phyloP scores from a whole-genome alignment of 2,113 vertebrate genomes.

The Pheucticus melanocephalus region DNA sequence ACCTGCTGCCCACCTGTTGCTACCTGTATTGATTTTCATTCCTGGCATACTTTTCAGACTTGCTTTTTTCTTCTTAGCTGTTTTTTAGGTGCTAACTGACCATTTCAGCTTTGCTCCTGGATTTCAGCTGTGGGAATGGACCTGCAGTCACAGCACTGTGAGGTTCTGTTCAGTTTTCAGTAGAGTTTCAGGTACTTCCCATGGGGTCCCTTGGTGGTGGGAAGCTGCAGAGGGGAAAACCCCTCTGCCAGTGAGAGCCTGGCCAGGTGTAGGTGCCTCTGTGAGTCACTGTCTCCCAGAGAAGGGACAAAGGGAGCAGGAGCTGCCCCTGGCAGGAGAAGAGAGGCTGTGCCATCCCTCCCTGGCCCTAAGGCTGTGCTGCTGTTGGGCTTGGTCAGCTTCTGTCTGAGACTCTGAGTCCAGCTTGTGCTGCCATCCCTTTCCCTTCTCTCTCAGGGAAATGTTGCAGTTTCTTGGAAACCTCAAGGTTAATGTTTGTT shows the following conservation, averaged over 20 bases:
- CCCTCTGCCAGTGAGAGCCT: background rate
- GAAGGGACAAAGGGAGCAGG: background rate
- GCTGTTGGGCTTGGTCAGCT: background rate
- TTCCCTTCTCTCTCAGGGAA: background rate
- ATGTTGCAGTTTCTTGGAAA: background rate
- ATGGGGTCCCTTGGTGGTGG: background rate
- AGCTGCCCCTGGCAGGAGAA: background rate
- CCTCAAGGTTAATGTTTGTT: background rate
- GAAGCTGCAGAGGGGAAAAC: background rate
- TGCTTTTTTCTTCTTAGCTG: background rate
- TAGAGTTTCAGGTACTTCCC: background rate
- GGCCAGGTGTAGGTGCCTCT: background rate
- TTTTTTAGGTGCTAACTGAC: background rate
- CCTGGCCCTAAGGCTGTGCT: accelerated
- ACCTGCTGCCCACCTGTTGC: background rate
- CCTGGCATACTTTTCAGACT: background rate
- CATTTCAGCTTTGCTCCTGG: background rate
- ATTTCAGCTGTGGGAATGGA: background rate
- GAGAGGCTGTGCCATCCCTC: background rate
- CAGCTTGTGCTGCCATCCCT: background rate
- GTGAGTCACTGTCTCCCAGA: background rate
- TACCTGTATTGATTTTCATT: background rate
- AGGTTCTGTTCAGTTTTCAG: background rate
- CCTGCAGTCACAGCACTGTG: background rate
- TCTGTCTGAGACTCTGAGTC: background rate